Percentiles rank a stretch among this genome's conserved stretches.
phyloP scores from a whole-genome alignment of 2,797 vertebrate species.

The Sciurus vulgaris region DNA sequence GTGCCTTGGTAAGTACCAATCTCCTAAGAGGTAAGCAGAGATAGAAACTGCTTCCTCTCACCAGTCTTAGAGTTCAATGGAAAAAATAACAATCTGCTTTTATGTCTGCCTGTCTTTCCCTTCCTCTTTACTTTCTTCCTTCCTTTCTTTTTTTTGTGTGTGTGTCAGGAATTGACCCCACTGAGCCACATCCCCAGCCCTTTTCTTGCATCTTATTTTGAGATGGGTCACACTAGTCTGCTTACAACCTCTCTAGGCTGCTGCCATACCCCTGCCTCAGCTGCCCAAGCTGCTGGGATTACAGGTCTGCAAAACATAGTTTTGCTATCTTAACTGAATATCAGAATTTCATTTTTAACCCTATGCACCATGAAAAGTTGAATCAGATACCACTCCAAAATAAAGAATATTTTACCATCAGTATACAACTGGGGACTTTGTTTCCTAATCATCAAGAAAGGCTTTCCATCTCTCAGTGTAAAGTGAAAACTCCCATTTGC shows the following conservation, averaged over 20 bases:
- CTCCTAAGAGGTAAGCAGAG: neutral
- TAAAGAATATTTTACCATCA: neutral
- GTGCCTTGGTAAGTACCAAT: neutral
- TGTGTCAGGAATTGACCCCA: too few relatives aligned
- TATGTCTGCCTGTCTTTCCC: too few relatives aligned
- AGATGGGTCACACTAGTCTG: too few relatives aligned
- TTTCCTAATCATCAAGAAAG: too few relatives aligned
- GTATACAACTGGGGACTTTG: neutral
- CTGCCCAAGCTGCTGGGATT: too few relatives aligned
- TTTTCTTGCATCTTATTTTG: too few relatives aligned
- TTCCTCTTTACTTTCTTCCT: too few relatives aligned
- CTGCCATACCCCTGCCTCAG: too few relatives aligned
- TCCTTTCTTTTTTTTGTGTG: too few relatives aligned
- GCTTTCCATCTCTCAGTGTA: neutral
- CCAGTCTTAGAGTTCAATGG: neutral
- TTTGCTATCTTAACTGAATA: neutral
- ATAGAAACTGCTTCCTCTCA: rapidly evolving
- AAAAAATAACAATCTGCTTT: too few relatives aligned
- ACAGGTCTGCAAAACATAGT: neutral
- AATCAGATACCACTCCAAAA: neutral
- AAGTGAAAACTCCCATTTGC: neutral
- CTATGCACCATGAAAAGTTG: neutral
- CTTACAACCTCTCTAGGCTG: too few relatives aligned
- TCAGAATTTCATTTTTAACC: neutral
- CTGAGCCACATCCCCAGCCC: too few relatives aligned